A percentile compares a stretch with the other conserved stretches of the same genome.
These are phyloP conservation scores for Blastobasis adustella DNA, from an alignment of 2,888 invertebrate species.

Conservation along the genomic window DNA sequence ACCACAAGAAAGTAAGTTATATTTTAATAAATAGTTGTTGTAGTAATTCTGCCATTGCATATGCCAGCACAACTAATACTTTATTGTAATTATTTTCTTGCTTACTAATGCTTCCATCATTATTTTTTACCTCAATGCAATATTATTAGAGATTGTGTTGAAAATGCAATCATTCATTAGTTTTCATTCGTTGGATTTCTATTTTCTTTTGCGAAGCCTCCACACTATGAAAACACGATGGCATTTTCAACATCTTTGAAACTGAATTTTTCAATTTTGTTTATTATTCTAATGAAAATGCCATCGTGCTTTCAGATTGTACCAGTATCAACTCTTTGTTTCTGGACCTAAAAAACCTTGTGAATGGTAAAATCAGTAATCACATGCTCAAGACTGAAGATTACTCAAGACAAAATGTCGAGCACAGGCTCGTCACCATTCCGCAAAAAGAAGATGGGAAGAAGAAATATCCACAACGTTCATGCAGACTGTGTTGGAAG, in stretches of 20 bases:
- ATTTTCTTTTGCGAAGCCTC: constrained; percentile 57
- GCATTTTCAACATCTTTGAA: constrained; percentile 66
- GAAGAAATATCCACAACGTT: constrained; percentile 70
- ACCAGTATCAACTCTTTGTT: constrained; percentile 66
- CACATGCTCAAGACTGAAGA: constrained; percentile 51
- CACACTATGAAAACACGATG: constrained; percentile 69
- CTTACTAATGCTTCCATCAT: constrained; percentile 33
- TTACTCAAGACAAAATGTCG: constrained; percentile 39
- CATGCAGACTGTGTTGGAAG: constrained; percentile 70
- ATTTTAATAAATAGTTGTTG: constrained; percentile 3
- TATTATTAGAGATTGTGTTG: constrained; percentile 58
- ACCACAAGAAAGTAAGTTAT: constrained; percentile 66
- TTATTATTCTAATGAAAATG: constrained; percentile 58
- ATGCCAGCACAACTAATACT: not conserved
- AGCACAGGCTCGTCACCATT: constrained; percentile 64
- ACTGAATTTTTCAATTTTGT: constrained; percentile 20
- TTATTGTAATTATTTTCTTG: constrained; percentile 13
- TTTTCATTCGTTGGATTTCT: constrained; percentile 40
- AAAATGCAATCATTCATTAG: constrained; percentile 69
- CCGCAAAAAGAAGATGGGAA: constrained; percentile 73
- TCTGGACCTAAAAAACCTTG: constrained; percentile 69
- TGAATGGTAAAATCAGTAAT: constrained; percentile 61
- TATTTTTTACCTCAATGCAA: constrained; percentile 14
- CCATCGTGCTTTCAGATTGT: constrained; percentile 74
- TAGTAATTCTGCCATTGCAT: not conserved